phyloP scores from a whole-genome alignment of 2,888 invertebrate species.

The Salpingus planirostris region DNA sequence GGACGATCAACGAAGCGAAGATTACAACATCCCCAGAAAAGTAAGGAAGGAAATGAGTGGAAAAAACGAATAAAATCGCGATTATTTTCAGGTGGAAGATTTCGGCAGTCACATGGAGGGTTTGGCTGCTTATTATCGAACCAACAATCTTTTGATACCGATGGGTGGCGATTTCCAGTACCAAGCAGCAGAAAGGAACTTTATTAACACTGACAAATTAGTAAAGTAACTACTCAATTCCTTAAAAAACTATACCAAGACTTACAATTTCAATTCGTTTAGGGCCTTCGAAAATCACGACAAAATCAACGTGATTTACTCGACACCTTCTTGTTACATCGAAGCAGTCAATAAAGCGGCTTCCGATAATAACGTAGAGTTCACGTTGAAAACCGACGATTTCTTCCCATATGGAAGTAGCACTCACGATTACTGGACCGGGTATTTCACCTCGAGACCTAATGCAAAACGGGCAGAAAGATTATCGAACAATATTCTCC shows the following conservation, averaged over 20 bases:
- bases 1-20: conserved; percentile 63
- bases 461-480: conserved; percentile 72
- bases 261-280: not conserved
- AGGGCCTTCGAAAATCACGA: conserved; percentile 6
- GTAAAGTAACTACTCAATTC: conserved; percentile 55
- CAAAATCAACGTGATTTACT: conserved; percentile 62
- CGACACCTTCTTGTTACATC: conserved; percentile 78
- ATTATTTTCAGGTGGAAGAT: conserved; percentile 45
- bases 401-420: conserved; percentile 90
- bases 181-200: conserved; percentile 69
- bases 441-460: conserved; percentile 78
- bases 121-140: conserved; percentile 48
- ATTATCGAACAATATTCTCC: conserved; percentile 64
- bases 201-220: conserved; percentile 80
- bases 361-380: conserved; percentile 51
- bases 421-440: conserved; percentile 87
- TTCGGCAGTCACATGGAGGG: conserved; percentile 49
- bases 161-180: conserved; percentile 94
- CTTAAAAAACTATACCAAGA: too few relatives aligned
- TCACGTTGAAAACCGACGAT: conserved; percentile 71
- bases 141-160: conserved; percentile 74
- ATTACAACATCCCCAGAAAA: conserved; percentile 15
- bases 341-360: conserved; percentile 66
- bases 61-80: not conserved
- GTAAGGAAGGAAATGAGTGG: not conserved